phyloP scores from a whole-genome alignment of 1,140 invertebrate genomes.

The Paramacrobiotus metropolitanus region DNA sequence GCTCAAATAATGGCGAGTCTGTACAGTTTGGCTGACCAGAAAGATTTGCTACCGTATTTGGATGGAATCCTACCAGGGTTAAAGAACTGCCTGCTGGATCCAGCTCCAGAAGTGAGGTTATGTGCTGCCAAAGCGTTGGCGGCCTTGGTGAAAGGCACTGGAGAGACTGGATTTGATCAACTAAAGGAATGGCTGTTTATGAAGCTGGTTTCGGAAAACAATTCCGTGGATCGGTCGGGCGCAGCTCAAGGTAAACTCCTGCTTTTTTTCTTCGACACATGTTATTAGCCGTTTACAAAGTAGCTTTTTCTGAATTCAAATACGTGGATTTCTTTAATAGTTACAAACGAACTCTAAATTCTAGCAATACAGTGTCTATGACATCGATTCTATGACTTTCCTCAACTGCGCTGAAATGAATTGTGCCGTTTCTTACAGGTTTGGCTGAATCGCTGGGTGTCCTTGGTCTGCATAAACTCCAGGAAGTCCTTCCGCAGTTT shows the following conservation, averaged over 20 bases:
- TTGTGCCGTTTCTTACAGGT: conserved; percentile 17
- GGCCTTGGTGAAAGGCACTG: conserved; percentile 90
- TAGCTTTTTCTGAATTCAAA: too few relatives aligned
- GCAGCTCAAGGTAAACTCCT: conserved; percentile 91
- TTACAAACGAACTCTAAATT: too few relatives aligned
- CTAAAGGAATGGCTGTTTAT: conserved; percentile 92
- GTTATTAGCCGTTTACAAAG: too few relatives aligned
- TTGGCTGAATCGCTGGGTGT: conserved; percentile 64
- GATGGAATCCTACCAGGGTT: conserved; percentile 86
- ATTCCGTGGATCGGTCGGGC: conserved; percentile 80
- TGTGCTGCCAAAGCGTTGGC: conserved; percentile 62
- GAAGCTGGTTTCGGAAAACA: conserved; percentile 81
- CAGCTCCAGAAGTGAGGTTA: conserved; percentile 63
- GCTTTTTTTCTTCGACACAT: too few relatives aligned
- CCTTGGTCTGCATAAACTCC: conserved; percentile 73
- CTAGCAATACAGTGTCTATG: too few relatives aligned
- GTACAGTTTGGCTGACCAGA: conserved; percentile 96
- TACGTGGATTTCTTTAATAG: too few relatives aligned
- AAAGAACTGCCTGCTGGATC: conserved; percentile 84
- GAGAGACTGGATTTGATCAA: conserved; percentile 79
- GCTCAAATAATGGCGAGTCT: conserved; percentile 96
- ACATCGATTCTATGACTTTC: too few relatives aligned
- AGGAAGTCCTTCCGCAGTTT: conserved; percentile 68
- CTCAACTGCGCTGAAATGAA: too few relatives aligned
- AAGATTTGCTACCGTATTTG: conserved; percentile 87